phyloP scores from a whole-genome alignment of 2,797 vertebrate species.

The Neostethus bicornis region DNA sequence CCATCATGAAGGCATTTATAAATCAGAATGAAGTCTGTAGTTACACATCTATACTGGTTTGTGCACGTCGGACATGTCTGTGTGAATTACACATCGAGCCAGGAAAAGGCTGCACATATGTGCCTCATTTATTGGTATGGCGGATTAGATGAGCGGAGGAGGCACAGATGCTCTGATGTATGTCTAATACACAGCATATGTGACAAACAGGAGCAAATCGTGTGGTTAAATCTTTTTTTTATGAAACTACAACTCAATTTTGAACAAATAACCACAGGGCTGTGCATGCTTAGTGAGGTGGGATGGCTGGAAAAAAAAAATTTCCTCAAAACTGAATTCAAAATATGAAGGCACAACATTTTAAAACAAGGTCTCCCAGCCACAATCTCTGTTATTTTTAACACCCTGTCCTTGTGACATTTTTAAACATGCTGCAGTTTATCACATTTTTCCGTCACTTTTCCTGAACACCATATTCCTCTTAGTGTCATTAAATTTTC shows the following conservation, averaged over 20 bases:
- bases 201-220: conserved; percentile 36
- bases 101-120: conserved; percentile 51
- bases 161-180: conserved; percentile 37
- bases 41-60: conserved; percentile 24
- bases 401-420: conserved; percentile 20
- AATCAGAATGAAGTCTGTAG: conserved; percentile 26
- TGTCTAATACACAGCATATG: conserved; percentile 21
- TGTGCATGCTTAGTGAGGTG: neutral
- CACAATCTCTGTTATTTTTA: conserved; percentile 33
- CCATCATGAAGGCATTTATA: conserved; percentile 13
- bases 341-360: neutral
- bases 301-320: neutral
- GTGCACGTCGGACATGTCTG: conserved; percentile 14
- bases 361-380: neutral
- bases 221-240: conserved; percentile 21
- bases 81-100: conserved; percentile 59
- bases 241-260: conserved; percentile 7
- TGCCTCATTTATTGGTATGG: conserved; percentile 53
- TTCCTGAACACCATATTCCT: conserved; percentile 69
- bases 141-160: conserved; percentile 34
- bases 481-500: conserved; percentile 69
- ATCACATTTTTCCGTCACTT: conserved; percentile 47
- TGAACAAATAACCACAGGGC: conserved; percentile 17
- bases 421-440: conserved; percentile 41
- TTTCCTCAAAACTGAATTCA: neutral